Conservation (phyloP, 2,113 vertebrate genomes). For the Xiphias gladius region DNA sequence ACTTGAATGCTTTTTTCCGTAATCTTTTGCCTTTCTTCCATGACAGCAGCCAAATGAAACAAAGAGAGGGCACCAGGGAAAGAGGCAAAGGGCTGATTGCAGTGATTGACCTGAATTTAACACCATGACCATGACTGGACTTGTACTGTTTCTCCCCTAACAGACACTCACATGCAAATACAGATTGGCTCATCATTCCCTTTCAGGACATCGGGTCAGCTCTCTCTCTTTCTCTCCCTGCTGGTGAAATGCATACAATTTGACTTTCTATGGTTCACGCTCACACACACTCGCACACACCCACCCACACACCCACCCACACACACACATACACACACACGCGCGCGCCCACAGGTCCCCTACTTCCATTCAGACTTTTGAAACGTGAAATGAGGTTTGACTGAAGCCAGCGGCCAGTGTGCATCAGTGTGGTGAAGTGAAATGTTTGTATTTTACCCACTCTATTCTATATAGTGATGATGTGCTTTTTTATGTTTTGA, state of each 20-base stretch:
- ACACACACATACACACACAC: background rate
- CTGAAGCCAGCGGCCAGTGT: constrained; percentile 45
- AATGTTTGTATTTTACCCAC: constrained; percentile 37
- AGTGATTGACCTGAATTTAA: constrained; percentile 30
- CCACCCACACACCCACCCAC: too few species aligned
- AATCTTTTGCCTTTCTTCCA: constrained; percentile 3
- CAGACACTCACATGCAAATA: constrained; percentile 47
- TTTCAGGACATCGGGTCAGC: constrained; percentile 35
- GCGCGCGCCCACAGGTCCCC: background rate
- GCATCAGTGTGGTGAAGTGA: constrained; percentile 39
- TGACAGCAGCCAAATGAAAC: background rate
- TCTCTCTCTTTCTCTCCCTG: constrained; percentile 17
- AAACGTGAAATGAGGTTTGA: constrained; percentile 70
- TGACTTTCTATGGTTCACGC: constrained; percentile 6
- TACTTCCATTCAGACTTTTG: constrained; percentile 51
- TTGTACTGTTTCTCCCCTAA: background rate
- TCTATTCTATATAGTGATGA: background rate
- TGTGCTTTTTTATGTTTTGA: constrained; percentile 6
- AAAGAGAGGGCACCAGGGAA: background rate
- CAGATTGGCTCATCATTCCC: constrained; percentile 36
- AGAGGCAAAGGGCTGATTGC: background rate
- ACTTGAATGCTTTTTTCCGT: background rate
- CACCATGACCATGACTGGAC: constrained; percentile 6
- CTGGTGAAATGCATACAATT: constrained; percentile 46
- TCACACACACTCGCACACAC: background rate